A percentile compares a stretch with the other conserved stretches of the same genome.
These are phyloP conservation scores for Lycaon pictus DNA, from an alignment of 2,113 vertebrate species.

Conservation along the genomic window DNA sequence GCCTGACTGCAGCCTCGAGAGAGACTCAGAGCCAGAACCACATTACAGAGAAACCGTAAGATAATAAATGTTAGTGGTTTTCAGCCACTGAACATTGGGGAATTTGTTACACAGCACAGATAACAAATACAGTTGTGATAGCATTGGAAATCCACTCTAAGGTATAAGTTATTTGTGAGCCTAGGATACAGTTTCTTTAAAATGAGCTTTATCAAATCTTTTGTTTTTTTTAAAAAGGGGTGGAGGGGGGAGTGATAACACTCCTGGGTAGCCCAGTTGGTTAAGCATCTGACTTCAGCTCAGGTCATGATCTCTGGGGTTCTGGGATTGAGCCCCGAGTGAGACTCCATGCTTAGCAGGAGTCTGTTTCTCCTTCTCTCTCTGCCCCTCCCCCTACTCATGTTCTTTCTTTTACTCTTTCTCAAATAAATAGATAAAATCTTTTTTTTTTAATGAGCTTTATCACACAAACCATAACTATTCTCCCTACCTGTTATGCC, in stretches of 20 bases:
- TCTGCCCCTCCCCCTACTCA: background rate
- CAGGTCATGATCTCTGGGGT: background rate
- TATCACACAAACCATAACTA: background rate
- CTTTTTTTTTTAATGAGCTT: background rate
- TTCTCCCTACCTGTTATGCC: background rate
- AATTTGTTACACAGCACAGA: background rate
- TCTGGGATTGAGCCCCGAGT: background rate
- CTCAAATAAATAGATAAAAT: background rate
- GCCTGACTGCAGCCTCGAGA: background rate
- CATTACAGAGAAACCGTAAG: background rate
- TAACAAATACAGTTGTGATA: background rate
- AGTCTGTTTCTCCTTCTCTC: background rate
- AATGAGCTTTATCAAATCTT: constrained; percentile 7
- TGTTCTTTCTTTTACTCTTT: background rate
- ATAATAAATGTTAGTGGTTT: background rate
- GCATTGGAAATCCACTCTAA: background rate
- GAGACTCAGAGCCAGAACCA: background rate
- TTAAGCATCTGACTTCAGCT: background rate
- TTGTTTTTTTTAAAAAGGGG: too few species aligned
- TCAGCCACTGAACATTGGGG: background rate
- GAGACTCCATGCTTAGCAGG: background rate
- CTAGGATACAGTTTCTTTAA: background rate
- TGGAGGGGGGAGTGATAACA: too few species aligned
- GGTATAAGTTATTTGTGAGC: background rate
- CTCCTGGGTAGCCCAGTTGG: background rate